Conservation (phyloP, 2,888 invertebrate genomes). For the Callimorpha dominula region DNA sequence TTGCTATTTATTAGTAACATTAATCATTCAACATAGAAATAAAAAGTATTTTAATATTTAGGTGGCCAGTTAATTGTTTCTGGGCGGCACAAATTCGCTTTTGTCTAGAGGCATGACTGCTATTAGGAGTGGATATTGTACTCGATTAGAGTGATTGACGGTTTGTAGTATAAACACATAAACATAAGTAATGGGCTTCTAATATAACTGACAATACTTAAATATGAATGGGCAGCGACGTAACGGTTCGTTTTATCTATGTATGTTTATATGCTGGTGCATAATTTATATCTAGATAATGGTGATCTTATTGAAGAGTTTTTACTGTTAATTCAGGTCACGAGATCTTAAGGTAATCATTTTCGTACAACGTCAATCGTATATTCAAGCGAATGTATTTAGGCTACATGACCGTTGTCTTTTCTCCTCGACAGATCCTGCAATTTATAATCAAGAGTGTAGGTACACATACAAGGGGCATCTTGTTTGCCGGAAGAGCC, state of each 20-base stretch:
- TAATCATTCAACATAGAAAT: slow-evolving; percentile 59
- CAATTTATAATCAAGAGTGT: slow-evolving; percentile 65
- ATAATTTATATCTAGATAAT: slow-evolving; percentile 47
- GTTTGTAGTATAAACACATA: slow-evolving; percentile 59
- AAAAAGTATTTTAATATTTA: slow-evolving; percentile 40
- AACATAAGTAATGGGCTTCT: slow-evolving; percentile 70
- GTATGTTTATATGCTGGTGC: slow-evolving; percentile 34
- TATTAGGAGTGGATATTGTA: slow-evolving; percentile 52
- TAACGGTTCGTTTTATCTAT: slow-evolving; percentile 61
- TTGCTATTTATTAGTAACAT: slow-evolving; percentile 66
- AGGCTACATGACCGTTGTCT: slow-evolving; percentile 57
- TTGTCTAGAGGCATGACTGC: slow-evolving; percentile 62
- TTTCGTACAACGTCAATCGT: slow-evolving; percentile 48
- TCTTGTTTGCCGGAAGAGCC: slow-evolving; percentile 68
- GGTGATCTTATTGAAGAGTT: slow-evolving; percentile 51
- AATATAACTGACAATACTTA: slow-evolving; percentile 66
- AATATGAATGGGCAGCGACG: slow-evolving; percentile 61
- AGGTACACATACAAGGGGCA: slow-evolving; percentile 36
- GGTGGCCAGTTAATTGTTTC: slow-evolving; percentile 61
- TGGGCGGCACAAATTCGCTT: slow-evolving; percentile 54
- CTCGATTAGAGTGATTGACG: slow-evolving; percentile 63
- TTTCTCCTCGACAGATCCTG: slow-evolving; percentile 60
- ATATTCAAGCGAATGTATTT: slow-evolving; percentile 50
- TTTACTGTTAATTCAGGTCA: slow-evolving; percentile 55
- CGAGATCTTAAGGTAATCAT: slow-evolving; percentile 62